phyloP scores from a whole-genome alignment of 1,140 invertebrate genomes.

The Drosophila athabasca region DNA sequence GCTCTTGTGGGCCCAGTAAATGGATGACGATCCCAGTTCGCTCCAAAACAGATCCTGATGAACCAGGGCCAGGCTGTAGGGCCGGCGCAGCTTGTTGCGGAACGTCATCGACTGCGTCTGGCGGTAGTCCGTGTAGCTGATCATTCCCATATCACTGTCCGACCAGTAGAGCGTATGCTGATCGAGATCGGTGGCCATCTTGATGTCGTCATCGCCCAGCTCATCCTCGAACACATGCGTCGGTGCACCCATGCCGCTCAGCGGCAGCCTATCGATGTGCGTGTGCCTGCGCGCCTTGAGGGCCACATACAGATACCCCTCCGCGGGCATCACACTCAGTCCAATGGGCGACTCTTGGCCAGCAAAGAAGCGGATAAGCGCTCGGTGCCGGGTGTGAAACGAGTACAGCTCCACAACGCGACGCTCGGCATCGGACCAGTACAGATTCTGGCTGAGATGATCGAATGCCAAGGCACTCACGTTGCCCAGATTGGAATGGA shows the following conservation, averaged over 20 bases:
- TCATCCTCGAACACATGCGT: constrained; percentile 85
- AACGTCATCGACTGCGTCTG: constrained; percentile 70
- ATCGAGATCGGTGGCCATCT: constrained; percentile 51
- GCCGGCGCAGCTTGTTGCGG: constrained; percentile 75
- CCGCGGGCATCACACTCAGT: constrained; percentile 86
- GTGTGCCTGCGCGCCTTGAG: constrained; percentile 84
- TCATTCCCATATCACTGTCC: constrained; percentile 68
- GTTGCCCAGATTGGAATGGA: constrained; percentile 84
- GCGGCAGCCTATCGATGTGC: constrained; percentile 86
- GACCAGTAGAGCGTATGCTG: constrained; percentile 68
- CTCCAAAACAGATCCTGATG: constrained; percentile 87
- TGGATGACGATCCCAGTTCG: constrained; percentile 83
- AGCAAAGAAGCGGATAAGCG: constrained; percentile 85
- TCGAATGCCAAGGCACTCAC: constrained; percentile 89
- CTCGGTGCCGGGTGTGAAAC: constrained; percentile 85
- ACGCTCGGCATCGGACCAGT: constrained; percentile 86
- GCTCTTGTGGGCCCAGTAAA: constrained; percentile 87
- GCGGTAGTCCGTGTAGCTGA: constrained; percentile 73
- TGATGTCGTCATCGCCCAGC: constrained; percentile 75
- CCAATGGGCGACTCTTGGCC: constrained; percentile 86
- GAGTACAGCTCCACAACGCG: constrained; percentile 86
- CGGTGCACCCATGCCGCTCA: constrained; percentile 85
- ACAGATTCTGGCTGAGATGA: constrained; percentile 87
- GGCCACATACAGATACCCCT: constrained; percentile 89
- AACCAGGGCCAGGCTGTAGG: constrained; percentile 85